Evolutionary conservation across 2,113 vertebrate genomes (phyloP).

Genomic region (Amia ocellicauda): DNA sequence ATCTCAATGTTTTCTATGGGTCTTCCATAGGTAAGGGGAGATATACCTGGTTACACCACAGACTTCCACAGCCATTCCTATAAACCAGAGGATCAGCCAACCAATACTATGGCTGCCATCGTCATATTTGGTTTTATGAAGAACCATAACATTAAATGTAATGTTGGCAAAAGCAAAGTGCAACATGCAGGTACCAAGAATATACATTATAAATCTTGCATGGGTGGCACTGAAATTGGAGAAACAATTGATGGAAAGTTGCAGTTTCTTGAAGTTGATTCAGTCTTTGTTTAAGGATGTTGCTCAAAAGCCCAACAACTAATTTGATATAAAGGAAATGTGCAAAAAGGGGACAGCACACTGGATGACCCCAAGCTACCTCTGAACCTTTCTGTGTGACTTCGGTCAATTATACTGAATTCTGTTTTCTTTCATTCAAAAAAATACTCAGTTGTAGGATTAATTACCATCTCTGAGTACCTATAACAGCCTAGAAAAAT

Average conservation of each 20-base stretch:
- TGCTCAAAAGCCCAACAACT: neutral
- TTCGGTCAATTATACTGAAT: neutral
- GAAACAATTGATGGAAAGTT: neutral
- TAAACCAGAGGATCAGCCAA: too few species aligned
- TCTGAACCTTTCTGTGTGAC: neutral
- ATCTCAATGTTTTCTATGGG: too few species aligned
- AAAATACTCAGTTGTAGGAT: neutral
- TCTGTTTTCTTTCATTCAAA: neutral
- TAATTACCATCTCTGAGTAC: neutral
- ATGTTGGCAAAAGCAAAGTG: too few species aligned
- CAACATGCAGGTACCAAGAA: neutral
- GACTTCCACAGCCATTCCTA: too few species aligned
- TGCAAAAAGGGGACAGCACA: neutral
- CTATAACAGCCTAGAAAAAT: neutral
- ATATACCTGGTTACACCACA: too few species aligned
- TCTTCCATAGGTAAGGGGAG: too few species aligned
- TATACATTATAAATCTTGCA: neutral
- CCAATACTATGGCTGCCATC: too few species aligned
- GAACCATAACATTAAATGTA: too few species aligned
- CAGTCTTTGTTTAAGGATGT: neutral
- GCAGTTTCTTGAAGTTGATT: neutral
- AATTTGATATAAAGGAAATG: neutral
- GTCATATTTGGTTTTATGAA: too few species aligned
- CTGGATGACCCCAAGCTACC: slow-evolving; percentile 1
- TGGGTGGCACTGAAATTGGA: neutral